phyloP scores from a whole-genome alignment of 1,140 invertebrate species.

The Hypothenemus hampei region DNA sequence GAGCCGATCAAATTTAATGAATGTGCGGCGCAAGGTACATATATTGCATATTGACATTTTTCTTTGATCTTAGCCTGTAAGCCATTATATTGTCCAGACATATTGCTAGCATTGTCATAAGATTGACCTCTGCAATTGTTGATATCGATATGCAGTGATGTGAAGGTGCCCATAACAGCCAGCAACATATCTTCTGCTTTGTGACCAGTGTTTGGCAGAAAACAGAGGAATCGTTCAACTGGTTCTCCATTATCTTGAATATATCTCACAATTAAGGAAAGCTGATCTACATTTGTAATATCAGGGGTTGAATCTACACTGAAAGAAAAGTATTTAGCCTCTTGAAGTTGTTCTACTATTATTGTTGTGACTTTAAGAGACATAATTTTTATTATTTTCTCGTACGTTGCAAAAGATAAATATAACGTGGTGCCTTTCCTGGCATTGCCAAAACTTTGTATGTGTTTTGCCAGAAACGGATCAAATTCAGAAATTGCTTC shows the following conservation, averaged over 20 bases:
- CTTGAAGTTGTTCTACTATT: not conserved
- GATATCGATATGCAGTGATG: constrained; percentile 42
- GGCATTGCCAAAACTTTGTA: no score
- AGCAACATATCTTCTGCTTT: constrained; percentile 2
- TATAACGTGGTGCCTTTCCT: no score
- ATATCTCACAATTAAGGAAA: constrained; percentile 1
- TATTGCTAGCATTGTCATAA: constrained; percentile 43
- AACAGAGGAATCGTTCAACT: constrained; percentile 3
- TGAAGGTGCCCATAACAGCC: constrained; percentile 11
- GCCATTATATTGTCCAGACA: constrained; percentile 41
- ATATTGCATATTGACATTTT: no score
- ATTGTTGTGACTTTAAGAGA: not conserved
- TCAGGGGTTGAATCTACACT: not conserved
- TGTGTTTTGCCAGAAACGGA: no score
- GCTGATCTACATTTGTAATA: constrained; percentile 8
- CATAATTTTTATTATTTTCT: not conserved
- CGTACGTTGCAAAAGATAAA: no score
- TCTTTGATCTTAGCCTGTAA: constrained; percentile 38
- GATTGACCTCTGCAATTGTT: constrained; percentile 38
- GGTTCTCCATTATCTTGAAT: no score
- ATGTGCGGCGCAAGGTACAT: no score
- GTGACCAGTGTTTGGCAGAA: constrained; percentile 4
- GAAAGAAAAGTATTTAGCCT: not conserved
- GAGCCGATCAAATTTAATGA: no score
- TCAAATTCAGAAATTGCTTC: no score